phyloP scores from a whole-genome alignment of 2,113 vertebrate genomes.

The Corythoichthys haematopterus region DNA sequence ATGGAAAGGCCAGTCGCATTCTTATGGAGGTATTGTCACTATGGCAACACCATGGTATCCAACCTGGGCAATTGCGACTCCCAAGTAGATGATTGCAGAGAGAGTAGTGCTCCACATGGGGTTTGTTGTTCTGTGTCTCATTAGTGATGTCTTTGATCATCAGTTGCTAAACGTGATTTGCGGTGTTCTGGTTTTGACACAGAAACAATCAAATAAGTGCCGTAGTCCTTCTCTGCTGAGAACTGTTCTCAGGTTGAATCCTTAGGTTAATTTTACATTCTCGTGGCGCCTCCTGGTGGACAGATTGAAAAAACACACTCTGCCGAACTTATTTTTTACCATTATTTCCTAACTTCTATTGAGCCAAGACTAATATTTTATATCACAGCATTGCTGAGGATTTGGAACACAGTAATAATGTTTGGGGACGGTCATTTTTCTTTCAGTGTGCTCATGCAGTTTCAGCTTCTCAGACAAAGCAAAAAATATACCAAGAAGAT shows the following conservation, averaged over 20 bases:
- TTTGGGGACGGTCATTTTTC: not conserved
- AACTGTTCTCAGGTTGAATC: conserved; percentile 34
- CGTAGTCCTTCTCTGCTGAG: conserved; percentile 17
- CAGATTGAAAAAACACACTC: conserved; percentile 2
- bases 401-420: not conserved
- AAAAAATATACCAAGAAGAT: too few relatives aligned
- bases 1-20: conserved; percentile 37
- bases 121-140: not conserved
- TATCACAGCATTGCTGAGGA: not conserved
- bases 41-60: conserved; percentile 55
- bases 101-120: not conserved
- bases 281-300: conserved; percentile 61
- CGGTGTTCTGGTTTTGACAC: not conserved
- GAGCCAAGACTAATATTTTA: not conserved
- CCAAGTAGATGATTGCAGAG: not conserved
- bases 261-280: conserved; percentile 19
- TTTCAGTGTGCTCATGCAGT: not conserved
- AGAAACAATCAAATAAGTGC: conserved; percentile 4
- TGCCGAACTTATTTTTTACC: not conserved
- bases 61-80: conserved; percentile 29
- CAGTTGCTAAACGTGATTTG: conserved; percentile 3
- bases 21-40: conserved; percentile 45
- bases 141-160: not conserved
- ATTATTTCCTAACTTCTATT: not conserved
- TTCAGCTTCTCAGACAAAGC: too few relatives aligned